Conservation (phyloP, 2,113 vertebrate species). For the Phaethornis superciliosus region DNA sequence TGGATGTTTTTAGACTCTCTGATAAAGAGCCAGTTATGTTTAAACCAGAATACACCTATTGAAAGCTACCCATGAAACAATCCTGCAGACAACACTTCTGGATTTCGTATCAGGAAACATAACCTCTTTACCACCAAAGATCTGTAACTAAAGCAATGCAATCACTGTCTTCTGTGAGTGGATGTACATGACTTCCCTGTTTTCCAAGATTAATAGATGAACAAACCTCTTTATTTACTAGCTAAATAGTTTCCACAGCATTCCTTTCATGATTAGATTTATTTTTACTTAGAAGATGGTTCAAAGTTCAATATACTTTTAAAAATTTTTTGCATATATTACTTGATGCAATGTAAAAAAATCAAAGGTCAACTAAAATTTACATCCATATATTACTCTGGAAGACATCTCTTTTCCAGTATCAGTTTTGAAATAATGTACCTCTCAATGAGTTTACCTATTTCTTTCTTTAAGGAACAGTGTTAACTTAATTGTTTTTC, state of each 20-base stretch:
- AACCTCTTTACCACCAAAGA: not conserved
- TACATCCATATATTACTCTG: not conserved
- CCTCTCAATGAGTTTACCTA: conserved; percentile 20
- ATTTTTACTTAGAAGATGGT: not conserved
- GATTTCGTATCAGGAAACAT: not conserved
- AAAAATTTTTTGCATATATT: not conserved
- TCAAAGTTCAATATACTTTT: not conserved
- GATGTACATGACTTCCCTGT: not conserved
- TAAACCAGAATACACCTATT: not conserved
- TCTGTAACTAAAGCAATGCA: not conserved
- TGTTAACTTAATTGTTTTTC: conserved; percentile 8
- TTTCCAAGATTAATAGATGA: not conserved
- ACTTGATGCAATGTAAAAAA: not conserved
- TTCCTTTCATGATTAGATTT: not conserved
- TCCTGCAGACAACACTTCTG: not conserved
- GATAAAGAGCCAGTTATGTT: not conserved
- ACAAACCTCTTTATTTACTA: not conserved
- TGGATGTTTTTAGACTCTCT: not conserved
- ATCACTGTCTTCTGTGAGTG: not conserved
- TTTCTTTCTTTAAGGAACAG: not conserved
- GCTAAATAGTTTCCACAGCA: not conserved
- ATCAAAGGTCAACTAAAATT: not conserved
- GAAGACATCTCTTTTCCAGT: not conserved
- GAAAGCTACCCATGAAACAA: not conserved
- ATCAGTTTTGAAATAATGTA: not conserved